A percentile compares a stretch with the other conserved stretches of the same genome.
phyloP scores from a whole-genome alignment of 1,140 invertebrate species.

The Cydia strobilella region DNA sequence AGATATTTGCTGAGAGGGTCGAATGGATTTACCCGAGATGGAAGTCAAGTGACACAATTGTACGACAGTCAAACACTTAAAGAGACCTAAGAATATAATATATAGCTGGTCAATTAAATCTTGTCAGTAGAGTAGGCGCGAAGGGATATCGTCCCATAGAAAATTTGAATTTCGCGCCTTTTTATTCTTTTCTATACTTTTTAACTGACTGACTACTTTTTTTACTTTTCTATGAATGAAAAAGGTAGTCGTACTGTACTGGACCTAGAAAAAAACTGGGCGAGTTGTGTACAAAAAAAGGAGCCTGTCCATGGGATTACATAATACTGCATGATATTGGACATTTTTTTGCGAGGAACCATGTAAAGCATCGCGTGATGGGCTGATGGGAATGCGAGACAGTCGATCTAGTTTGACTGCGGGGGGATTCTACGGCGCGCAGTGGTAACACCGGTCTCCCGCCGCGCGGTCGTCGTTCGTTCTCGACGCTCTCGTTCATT shows the following conservation, averaged over 20 bases:
- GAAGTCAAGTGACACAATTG: too few species aligned
- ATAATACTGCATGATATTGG: constrained; percentile 44
- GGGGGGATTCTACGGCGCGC: constrained; percentile 56
- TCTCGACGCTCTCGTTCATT: constrained; percentile 55
- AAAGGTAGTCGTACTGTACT: neutral
- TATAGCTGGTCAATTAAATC: too few species aligned
- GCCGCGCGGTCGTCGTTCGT: constrained; percentile 64
- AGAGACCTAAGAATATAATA: too few species aligned
- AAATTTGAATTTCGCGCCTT: too few species aligned
- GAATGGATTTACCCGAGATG: too few species aligned
- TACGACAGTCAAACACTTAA: too few species aligned
- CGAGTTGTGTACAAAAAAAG: neutral
- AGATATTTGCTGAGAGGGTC: too few species aligned
- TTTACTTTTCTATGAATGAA: too few species aligned
- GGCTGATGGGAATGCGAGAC: constrained; percentile 43
- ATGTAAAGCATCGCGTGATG: constrained; percentile 25
- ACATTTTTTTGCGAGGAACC: constrained; percentile 26
- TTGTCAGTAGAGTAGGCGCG: too few species aligned
- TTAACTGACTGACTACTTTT: too few species aligned
- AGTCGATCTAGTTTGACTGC: constrained; percentile 52
- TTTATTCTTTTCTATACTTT: too few species aligned
- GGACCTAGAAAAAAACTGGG: neutral
- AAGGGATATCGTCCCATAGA: too few species aligned
- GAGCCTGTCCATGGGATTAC: constrained; percentile 44
- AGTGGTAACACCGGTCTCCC: constrained; percentile 73